Evolutionary conservation across 2,888 invertebrate genomes (phyloP).

Genomic region (Brachyptera putata): DNA sequence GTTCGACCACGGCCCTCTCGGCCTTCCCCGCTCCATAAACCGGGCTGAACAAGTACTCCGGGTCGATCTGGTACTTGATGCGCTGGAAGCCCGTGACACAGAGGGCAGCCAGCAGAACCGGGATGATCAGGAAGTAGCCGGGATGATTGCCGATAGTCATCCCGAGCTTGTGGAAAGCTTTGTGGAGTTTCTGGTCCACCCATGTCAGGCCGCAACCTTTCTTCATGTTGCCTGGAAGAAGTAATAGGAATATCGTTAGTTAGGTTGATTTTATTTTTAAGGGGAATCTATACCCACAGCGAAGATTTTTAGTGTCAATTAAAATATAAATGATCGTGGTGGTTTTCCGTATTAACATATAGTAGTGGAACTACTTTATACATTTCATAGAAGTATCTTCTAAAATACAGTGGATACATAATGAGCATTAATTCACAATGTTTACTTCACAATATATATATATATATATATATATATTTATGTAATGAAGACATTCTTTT

Average conservation of each 20-base stretch:
- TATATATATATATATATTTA: too few species aligned
- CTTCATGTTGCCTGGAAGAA: neutral
- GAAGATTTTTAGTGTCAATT: too few species aligned
- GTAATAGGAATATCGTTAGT: neutral
- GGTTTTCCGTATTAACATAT: too few species aligned
- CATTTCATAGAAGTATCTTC: too few species aligned
- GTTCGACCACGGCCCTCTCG: slow-evolving; percentile 77
- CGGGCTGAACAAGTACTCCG: slow-evolving; percentile 89
- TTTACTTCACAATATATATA: too few species aligned
- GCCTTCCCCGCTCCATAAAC: slow-evolving; percentile 78
- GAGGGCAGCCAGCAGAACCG: slow-evolving; percentile 72
- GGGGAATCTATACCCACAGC: too few species aligned
- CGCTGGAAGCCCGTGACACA: slow-evolving; percentile 85
- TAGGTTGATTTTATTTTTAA: neutral
- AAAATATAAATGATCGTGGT: too few species aligned
- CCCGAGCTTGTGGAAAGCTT: slow-evolving; percentile 77
- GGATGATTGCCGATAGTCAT: slow-evolving; percentile 73
- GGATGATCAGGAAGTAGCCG: slow-evolving; percentile 84
- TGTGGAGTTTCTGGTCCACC: slow-evolving; percentile 75
- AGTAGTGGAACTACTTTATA: too few species aligned
- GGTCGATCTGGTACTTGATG: slow-evolving; percentile 85
- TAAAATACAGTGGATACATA: too few species aligned
- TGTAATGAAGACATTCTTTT: too few species aligned
- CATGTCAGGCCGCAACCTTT: slow-evolving; percentile 69
- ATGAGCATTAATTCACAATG: too few species aligned